Conservation (phyloP, 1,140 invertebrate species). For the Chironomus tepperi region DNA sequence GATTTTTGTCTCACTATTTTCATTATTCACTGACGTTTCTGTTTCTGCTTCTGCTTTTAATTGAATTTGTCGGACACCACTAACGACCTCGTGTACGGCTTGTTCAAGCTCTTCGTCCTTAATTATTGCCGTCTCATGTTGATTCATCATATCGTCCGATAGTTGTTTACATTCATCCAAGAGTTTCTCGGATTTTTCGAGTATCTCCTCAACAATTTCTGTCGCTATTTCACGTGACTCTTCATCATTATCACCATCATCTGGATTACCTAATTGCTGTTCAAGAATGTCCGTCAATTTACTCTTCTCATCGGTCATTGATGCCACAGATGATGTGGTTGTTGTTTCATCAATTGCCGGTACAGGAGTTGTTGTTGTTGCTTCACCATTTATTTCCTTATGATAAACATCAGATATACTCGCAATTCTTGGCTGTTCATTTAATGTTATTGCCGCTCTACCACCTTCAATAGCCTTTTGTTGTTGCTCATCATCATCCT, state of each 20-base stretch:
- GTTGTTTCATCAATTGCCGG: constrained; percentile 25
- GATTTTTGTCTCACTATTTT: too few species aligned
- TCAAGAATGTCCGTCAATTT: not conserved
- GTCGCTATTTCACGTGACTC: constrained; percentile 43
- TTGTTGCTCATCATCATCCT: not conserved
- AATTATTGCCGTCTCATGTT: constrained; percentile 40
- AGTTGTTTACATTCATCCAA: constrained; percentile 41
- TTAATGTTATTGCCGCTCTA: not conserved
- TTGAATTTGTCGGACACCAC: constrained; percentile 30
- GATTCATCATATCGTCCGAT: constrained; percentile 33
- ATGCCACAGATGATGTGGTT: constrained; percentile 7
- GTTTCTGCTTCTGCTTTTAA: constrained; percentile 22
- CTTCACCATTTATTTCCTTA: constrained; percentile 37
- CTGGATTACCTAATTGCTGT: constrained; percentile 10
- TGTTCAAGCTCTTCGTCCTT: constrained; percentile 46
- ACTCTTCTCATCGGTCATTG: not conserved
- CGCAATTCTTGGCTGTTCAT: constrained; percentile 28
- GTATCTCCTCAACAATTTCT: constrained; percentile 50
- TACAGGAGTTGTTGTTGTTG: constrained; percentile 27
- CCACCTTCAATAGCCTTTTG: not conserved
- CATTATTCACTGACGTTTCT: not conserved
- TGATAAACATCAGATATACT: constrained; percentile 40
- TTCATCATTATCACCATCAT: constrained; percentile 38
- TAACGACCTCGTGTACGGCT: constrained; percentile 43
- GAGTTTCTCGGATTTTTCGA: constrained; percentile 48